Conservation (phyloP, 2,113 vertebrate genomes). For the Microtus montanus region DNA sequence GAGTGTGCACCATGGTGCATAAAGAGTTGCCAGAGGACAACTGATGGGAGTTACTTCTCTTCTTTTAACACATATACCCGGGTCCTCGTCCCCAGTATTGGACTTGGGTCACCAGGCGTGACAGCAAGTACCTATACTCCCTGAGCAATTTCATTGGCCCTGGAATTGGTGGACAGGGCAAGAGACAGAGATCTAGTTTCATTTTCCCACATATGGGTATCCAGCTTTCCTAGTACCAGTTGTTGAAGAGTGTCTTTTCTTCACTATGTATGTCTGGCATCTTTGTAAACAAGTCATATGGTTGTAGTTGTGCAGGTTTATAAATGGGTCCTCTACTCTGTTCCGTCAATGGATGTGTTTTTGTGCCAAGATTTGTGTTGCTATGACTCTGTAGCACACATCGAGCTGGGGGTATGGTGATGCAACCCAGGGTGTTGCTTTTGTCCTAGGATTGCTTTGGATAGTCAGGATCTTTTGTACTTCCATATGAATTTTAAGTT, state of each 20-base stretch:
- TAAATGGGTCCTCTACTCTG: background rate
- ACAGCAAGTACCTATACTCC: background rate
- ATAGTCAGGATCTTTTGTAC: background rate
- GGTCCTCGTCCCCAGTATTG: background rate
- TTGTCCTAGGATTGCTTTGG: background rate
- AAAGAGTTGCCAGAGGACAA: too few relatives aligned
- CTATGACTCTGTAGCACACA: background rate
- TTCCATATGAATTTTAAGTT: background rate
- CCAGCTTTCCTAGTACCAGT: background rate
- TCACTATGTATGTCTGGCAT: background rate
- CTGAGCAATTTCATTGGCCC: background rate
- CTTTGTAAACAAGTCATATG: background rate
- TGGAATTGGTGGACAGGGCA: background rate
- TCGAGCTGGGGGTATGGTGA: background rate
- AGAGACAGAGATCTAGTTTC: background rate
- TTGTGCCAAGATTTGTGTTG: background rate
- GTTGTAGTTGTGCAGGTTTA: background rate
- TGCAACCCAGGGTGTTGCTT: background rate
- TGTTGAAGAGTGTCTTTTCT: background rate
- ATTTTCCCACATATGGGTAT: background rate
- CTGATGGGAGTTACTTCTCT: background rate
- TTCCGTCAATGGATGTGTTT: background rate
- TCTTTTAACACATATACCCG: background rate
- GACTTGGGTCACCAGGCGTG: background rate
- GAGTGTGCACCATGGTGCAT: background rate